phyloP scores from a whole-genome alignment of 2,113 vertebrate genomes.

The Girardinichthys multiradiatus region DNA sequence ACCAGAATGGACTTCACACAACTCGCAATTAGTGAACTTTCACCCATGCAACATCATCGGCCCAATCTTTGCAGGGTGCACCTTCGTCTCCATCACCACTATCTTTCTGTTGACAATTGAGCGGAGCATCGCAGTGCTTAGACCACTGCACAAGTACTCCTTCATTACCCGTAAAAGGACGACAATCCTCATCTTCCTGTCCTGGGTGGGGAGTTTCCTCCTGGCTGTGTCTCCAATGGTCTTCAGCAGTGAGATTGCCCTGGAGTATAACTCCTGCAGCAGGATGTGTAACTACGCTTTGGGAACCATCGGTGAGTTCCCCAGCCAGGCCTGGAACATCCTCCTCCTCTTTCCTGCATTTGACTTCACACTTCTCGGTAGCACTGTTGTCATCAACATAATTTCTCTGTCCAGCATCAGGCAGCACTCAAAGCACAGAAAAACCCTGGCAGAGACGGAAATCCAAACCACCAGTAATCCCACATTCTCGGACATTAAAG shows the following conservation, averaged over 20 bases:
- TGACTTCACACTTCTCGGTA: constrained; percentile 81
- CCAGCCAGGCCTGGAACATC: constrained; percentile 77
- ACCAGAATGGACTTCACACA: constrained; percentile 68
- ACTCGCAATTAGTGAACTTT: constrained; percentile 69
- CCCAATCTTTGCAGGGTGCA: constrained; percentile 83
- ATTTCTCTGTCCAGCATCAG: constrained; percentile 82
- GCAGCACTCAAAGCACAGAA: constrained; percentile 79
- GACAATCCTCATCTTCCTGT: constrained; percentile 72
- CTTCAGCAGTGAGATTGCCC: constrained; percentile 76
- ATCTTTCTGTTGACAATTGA: constrained; percentile 82
- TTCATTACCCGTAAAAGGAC: constrained; percentile 81
- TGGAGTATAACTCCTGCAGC: constrained; percentile 84
- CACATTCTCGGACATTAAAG: constrained; percentile 83
- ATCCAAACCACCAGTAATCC: constrained; percentile 69
- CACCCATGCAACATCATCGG: constrained; percentile 81
- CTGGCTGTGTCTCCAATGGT: constrained; percentile 78
- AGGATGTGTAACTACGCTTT: constrained; percentile 83
- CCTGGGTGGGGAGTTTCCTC: constrained; percentile 81
- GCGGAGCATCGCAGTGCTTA: constrained; percentile 80
- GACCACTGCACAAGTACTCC: constrained; percentile 79
- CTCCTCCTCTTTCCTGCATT: constrained; percentile 82
- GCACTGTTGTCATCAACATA: constrained; percentile 80
- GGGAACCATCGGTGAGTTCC: constrained; percentile 58
- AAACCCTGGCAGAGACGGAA: constrained; percentile 73
- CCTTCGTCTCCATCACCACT: constrained; percentile 82